These are phyloP conservation scores for Fistularia tabacaria DNA, from an alignment of 2,797 vertebrate genomes.

Conservation along the genomic window DNA sequence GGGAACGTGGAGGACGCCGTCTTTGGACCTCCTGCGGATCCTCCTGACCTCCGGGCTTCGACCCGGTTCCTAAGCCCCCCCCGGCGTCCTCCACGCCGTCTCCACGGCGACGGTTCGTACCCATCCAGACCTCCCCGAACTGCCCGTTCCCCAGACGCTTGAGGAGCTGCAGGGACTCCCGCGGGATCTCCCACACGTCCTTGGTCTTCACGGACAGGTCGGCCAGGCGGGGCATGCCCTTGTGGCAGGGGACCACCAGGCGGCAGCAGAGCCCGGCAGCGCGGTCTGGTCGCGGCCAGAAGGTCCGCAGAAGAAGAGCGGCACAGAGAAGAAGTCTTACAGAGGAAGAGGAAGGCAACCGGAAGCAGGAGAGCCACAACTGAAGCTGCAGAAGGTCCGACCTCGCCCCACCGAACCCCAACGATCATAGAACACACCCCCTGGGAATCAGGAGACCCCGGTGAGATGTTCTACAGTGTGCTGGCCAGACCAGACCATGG, in stretches of 20 bases:
- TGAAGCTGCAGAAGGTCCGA: no score
- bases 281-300: slow-evolving; percentile 77
- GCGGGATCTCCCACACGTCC: slow-evolving; percentile 98
- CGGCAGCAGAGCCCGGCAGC: slow-evolving; percentile 97
- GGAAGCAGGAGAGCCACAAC: slow-evolving; percentile 1
- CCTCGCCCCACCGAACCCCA: no score
- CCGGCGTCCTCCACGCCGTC: neutral
- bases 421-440: no score
- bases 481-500: no score
- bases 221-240: slow-evolving; percentile 96
- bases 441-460: no score
- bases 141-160: slow-evolving; percentile 97
- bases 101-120: slow-evolving; percentile 80
- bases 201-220: slow-evolving; percentile 99
- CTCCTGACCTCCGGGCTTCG: no score
- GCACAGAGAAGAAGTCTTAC: slow-evolving; percentile 9
- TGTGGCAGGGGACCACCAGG: slow-evolving; percentile 96
- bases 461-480: no score
- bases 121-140: slow-evolving; percentile 99
- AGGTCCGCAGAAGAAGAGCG: no score
- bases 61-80: no score
- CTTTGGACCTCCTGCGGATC: slow-evolving; percentile 2
- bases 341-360: slow-evolving; percentile 28
- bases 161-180: slow-evolving; percentile 96
- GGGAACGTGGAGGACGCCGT: slow-evolving; percentile 77